These are phyloP conservation scores for Cephonodes hylas DNA, from an alignment of 2,888 invertebrate genomes.

Conservation along the genomic window DNA sequence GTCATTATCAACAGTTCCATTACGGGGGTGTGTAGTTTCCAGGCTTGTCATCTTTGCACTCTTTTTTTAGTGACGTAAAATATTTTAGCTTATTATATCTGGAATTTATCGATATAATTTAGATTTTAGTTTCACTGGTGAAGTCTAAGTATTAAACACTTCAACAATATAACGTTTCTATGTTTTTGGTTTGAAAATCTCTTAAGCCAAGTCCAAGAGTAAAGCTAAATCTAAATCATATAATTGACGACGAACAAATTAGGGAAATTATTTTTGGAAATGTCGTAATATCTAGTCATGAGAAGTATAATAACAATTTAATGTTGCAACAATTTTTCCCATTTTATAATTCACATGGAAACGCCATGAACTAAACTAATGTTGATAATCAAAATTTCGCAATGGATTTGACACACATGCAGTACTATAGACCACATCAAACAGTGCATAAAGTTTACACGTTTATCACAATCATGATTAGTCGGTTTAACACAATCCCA, in stretches of 20 bases:
- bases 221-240: too few species aligned
- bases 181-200: too few species aligned
- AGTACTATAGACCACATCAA: not conserved
- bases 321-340: too few species aligned
- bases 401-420: not conserved
- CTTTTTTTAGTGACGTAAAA: not conserved
- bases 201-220: too few species aligned
- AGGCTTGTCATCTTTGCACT: conserved; percentile 13
- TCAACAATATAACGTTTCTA: too few species aligned
- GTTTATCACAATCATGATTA: not conserved
- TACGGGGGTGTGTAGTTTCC: conserved; percentile 1
- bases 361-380: not conserved
- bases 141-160: too few species aligned
- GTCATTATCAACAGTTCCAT: conserved; percentile 15
- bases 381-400: not conserved
- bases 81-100: not conserved
- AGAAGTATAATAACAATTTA: too few species aligned
- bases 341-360: not conserved
- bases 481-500: not conserved
- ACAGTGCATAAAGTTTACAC: not conserved
- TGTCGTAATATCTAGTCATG: too few species aligned
- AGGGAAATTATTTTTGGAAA: too few species aligned
- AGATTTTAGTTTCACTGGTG: not conserved
- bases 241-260: too few species aligned
- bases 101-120: not conserved